Evolutionary conservation across 2,888 invertebrate species (phyloP).

Genomic region (Arenicola marina): DNA sequence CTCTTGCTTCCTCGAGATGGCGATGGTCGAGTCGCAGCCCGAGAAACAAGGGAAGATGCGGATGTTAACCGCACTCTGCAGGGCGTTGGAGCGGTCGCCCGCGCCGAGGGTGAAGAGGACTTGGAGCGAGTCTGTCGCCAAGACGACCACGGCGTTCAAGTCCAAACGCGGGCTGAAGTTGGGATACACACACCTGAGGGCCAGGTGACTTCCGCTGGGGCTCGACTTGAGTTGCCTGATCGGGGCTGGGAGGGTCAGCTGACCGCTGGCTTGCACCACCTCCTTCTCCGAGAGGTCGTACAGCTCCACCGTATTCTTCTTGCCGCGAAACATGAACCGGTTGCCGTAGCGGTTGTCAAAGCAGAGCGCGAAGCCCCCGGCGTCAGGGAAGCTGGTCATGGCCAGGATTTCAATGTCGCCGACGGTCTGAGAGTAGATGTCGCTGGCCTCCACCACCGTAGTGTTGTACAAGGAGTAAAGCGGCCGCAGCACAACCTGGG

Average conservation of each 20-base stretch:
- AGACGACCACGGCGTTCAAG: not conserved
- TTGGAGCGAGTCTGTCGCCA: too few species aligned
- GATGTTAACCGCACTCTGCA: too few species aligned
- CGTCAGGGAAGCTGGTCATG: not conserved
- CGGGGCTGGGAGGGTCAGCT: not conserved
- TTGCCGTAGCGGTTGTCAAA: not conserved
- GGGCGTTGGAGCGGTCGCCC: too few species aligned
- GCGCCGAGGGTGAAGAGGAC: too few species aligned
- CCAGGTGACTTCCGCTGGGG: not conserved
- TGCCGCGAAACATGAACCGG: not conserved
- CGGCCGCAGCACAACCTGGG: not conserved
- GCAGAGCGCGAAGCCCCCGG: not conserved
- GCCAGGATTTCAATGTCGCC: not conserved
- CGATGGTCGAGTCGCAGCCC: too few species aligned
- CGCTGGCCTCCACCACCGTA: not conserved
- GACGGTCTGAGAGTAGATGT: not conserved
- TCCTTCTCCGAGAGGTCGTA: not conserved
- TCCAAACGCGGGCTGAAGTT: not conserved
- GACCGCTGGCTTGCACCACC: not conserved
- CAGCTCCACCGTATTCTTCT: not conserved
- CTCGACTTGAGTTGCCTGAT: not conserved
- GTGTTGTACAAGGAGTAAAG: not conserved
- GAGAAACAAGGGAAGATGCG: too few species aligned
- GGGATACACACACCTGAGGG: not conserved
- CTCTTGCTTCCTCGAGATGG: too few species aligned